Base-by-base conservation (phyloP, 2,797 vertebrate genomes). In the Chelon auratus region DNA sequence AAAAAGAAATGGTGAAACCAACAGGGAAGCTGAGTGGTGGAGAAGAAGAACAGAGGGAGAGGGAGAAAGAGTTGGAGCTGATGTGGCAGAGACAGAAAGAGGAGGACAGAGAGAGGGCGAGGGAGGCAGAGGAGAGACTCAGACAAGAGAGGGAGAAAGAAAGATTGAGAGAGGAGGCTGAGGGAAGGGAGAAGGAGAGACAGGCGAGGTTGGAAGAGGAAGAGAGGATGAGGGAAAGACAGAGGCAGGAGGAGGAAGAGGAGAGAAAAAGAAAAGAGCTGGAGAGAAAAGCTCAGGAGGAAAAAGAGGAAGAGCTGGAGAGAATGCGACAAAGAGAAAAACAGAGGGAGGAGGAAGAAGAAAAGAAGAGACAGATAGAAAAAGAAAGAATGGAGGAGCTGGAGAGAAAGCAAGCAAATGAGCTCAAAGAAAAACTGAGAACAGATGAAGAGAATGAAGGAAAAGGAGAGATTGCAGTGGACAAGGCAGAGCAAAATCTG, bases 301-400 rank as follows among this genome's bases (percentile, higher is more conserved):
- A 9, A 1, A 0, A 66, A 37, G 39, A 63, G 33, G 62, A 68
- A 17, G 53, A 65, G 50, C n/a, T 62, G 22, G 59, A 67, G 0
- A 57, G 26, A 5, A 2, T 54, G 37, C 77, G 45, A 20, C 60
- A 26, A 5, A 42, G 30, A 24, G 45, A 75, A 51, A 76, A 18
- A 68, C 30, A 67, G 45, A 68, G 30, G 18, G 58, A 69, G 39
- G 68, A 67, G 20, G 58, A 80, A 17, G 61, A 66, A 26, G 79
- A 81, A 40, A 63, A 30, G 68, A 68, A 9, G 66, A 80, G 55
- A 67, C 15, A 7, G 52, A 42, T 47, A 1, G 83, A 88, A 36
- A 70, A 33, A 58, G 61, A 80, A 45, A 67, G 47, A 60, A 37
- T 45, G 9, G 52, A 70, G 36, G 77, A 84, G 40, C 1, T 77